These are phyloP conservation scores for Chalcis sispes DNA, from an alignment of 2,888 invertebrate genomes.

Conservation along the genomic window DNA sequence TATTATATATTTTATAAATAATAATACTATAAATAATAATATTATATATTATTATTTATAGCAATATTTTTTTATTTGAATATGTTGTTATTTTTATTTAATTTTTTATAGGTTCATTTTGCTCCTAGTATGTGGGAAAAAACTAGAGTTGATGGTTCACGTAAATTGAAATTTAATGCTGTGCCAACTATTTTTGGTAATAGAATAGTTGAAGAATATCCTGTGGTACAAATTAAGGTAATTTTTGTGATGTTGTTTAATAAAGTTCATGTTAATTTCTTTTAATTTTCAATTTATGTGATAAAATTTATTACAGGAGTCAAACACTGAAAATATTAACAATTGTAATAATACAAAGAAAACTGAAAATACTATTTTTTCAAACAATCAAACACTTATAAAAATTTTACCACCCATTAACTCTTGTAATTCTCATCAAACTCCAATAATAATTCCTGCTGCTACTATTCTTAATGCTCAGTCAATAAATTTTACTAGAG, in stretches of 20 bases:
- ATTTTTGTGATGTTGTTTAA: not conserved
- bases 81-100: not conserved
- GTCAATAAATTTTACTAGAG: constrained; percentile 9
- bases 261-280: constrained; percentile 1
- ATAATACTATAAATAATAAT: no score
- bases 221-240: not conserved
- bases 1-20: no score
- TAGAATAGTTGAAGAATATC: constrained; percentile 14
- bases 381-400: constrained; percentile 32
- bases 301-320: not conserved
- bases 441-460: constrained; percentile 30
- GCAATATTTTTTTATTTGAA: no score
- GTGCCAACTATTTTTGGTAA: constrained; percentile 51
- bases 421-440: constrained; percentile 7
- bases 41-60: no score
- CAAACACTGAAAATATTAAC: not conserved
- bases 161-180: constrained; percentile 51
- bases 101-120: constrained; percentile 47
- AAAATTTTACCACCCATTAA: constrained; percentile 41
- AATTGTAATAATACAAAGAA: constrained; percentile 16
- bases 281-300: not conserved
- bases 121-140: constrained; percentile 56
- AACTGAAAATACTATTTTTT: constrained; percentile 22
- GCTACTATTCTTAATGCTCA: not conserved
- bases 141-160: constrained; percentile 50